A percentile compares a stretch with the other conserved stretches of the same genome.
phyloP scores from a whole-genome alignment of 1,140 invertebrate species.

The Aleiodes sp. region DNA sequence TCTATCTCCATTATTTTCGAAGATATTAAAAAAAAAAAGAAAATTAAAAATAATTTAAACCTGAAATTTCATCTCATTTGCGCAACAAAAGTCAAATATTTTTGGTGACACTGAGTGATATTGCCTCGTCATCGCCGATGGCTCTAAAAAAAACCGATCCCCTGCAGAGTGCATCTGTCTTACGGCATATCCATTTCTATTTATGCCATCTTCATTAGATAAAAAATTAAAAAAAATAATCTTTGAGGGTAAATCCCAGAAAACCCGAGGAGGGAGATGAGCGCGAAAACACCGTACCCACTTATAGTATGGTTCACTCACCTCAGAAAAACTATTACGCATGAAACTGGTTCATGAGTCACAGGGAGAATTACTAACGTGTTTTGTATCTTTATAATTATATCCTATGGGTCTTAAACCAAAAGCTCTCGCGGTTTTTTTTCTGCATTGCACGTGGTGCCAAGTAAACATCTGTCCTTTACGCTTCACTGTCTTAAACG shows the following conservation, averaged over 20 bases:
- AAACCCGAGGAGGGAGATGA: too few relatives aligned
- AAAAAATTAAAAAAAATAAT: too few relatives aligned
- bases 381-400: slow-evolving; percentile 29
- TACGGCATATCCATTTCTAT: slow-evolving; percentile 11
- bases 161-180: slow-evolving; percentile 8
- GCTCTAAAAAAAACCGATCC: neutral
- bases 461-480: slow-evolving; percentile 21
- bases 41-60: too few relatives aligned
- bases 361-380: slow-evolving; percentile 22
- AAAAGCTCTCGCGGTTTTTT: too few relatives aligned
- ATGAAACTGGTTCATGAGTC: slow-evolving; percentile 34
- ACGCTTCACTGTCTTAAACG: neutral
- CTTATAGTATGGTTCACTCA: slow-evolving; percentile 27
- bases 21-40: too few relatives aligned
- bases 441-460: neutral
- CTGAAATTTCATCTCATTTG: too few relatives aligned
- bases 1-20: too few relatives aligned
- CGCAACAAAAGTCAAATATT: neutral
- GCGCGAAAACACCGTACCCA: slow-evolving; percentile 6
- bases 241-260: slow-evolving; percentile 3
- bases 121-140: too few relatives aligned
- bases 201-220: neutral
- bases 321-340: slow-evolving; percentile 29
- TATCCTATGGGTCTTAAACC: neutral
- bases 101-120: neutral